Base-by-base conservation (phyloP, 2,113 vertebrate species). In the Lamprologus tigripictilis region DNA sequence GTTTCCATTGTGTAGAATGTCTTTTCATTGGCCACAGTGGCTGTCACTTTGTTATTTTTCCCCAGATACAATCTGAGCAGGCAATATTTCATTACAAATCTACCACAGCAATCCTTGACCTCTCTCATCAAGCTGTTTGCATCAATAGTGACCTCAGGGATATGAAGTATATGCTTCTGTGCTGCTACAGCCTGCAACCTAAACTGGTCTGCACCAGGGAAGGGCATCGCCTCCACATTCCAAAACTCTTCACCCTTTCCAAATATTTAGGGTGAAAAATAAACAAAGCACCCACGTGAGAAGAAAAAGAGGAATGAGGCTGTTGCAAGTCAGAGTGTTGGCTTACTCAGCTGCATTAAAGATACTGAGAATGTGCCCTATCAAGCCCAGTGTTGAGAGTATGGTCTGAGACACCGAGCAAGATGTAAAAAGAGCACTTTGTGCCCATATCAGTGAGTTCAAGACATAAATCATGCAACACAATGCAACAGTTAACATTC, bases 241-340 rank as follows among this genome's bases (percentile, higher is more conserved):
- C 87, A 11, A 82, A 81, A 79, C 84, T 66, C 88, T 89, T 54
- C 88, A 85, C 89, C 83, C 86, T 89, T 93, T 91, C 80, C 16
- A 82, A 85, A 89, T 76, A 82, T 83, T 88, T 81, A n/a, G 61
- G 49, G 16, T 12, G n/a, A 19, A 63, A 83, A 87, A 82, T 58
- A 45, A 86, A 87, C 54, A 76, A 26, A 82, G 79, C 33, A 26
- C 16, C 45, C n/a, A 13, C 23, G 4, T 8, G 10, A 21, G 16
- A 8, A 42, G 19, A 51, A 58, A 23, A 63, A 57, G 61, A 17
- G 76, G 16, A 45, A 23, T 14, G 7, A 19, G 19, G 73, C n/a
- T 16, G 83, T 57, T 83, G 19, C 17, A 6, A 84, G 66, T n/a
- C 78, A 35, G 53, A 58, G 37, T 21, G 58, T 23, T 89, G 10